Conservation (phyloP, 2,797 vertebrate genomes). For the Halcyon smyrnensis region DNA sequence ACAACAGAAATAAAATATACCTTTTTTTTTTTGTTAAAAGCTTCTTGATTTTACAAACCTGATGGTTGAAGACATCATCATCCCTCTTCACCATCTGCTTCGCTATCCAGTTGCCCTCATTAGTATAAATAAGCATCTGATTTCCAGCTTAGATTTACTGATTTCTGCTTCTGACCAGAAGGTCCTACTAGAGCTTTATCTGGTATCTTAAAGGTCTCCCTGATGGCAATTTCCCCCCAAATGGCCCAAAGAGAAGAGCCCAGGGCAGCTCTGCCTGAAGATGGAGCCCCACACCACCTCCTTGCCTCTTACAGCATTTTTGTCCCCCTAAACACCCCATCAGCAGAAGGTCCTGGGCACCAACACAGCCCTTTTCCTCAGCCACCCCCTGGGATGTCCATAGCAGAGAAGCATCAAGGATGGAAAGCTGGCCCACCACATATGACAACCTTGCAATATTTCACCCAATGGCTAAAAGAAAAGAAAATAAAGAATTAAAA, state of each 20-base stretch:
- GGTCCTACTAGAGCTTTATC: not conserved
- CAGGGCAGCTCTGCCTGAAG: not conserved
- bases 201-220: too few species aligned
- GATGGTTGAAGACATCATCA: not conserved
- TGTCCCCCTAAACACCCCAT: accelerated
- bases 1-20: not conserved
- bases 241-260: not conserved
- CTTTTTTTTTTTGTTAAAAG: not conserved
- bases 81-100: not conserved
- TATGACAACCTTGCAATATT: not conserved
- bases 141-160: not conserved
- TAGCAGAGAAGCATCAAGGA: not conserved
- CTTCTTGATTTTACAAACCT: not conserved
- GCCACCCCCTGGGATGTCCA: not conserved
- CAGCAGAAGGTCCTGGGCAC: not conserved
- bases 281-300: not conserved
- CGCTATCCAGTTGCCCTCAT: not conserved
- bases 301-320: not conserved
- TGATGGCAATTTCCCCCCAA: accelerated
- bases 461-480: not conserved
- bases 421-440: not conserved
- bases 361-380: not conserved
- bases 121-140: not conserved
- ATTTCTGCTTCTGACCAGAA: not conserved
- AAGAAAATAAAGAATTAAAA: too few species aligned